Evolutionary conservation across 37 sponge, comb jelly and placozoan genomes (phyloP).

Genomic region (Oscarella lobularis): DNA sequence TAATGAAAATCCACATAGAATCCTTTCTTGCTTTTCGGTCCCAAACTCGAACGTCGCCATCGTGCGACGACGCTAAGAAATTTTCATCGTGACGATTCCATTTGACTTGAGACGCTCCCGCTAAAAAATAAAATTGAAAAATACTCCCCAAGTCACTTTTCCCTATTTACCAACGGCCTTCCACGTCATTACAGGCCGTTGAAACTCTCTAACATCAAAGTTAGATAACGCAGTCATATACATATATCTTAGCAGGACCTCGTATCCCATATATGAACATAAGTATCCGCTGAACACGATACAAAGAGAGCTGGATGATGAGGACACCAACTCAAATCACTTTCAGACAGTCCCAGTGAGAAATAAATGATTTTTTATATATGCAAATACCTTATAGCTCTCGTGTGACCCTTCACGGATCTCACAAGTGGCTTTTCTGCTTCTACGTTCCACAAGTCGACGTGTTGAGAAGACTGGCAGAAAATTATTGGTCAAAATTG

Average conservation of each 20-base stretch:
- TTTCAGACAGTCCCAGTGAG: neutral
- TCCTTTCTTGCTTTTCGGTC: constrained; percentile 53
- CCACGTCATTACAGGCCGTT: neutral
- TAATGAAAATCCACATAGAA: neutral
- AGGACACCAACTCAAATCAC: constrained; percentile 71
- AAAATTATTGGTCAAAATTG: too few species aligned
- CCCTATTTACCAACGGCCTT: neutral
- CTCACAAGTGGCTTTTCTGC: constrained; percentile 34
- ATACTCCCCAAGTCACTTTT: neutral
- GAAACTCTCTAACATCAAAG: neutral
- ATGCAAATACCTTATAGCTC: constrained; percentile 41
- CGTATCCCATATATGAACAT: constrained; percentile 72
- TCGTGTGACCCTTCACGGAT: constrained; percentile 61
- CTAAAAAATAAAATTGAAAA: constrained; percentile 10
- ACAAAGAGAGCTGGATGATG: constrained; percentile 42
- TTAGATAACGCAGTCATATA: neutral
- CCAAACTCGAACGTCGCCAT: constrained; percentile 79
- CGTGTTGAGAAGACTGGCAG: constrained; percentile 52
- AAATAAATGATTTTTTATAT: constrained; percentile 8
- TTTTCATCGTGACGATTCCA: constrained; percentile 76
- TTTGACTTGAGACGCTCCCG: constrained; percentile 78
- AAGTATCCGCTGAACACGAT: constrained; percentile 68
- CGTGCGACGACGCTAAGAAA: constrained; percentile 80
- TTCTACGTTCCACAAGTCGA: constrained; percentile 63
- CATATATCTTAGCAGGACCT: constrained; percentile 21